A percentile compares a stretch with the other conserved stretches of the same genome.
Evolutionary conservation across 2,797 vertebrate genomes (phyloP).

Genomic region (Schizothorax lantsangensis): DNA sequence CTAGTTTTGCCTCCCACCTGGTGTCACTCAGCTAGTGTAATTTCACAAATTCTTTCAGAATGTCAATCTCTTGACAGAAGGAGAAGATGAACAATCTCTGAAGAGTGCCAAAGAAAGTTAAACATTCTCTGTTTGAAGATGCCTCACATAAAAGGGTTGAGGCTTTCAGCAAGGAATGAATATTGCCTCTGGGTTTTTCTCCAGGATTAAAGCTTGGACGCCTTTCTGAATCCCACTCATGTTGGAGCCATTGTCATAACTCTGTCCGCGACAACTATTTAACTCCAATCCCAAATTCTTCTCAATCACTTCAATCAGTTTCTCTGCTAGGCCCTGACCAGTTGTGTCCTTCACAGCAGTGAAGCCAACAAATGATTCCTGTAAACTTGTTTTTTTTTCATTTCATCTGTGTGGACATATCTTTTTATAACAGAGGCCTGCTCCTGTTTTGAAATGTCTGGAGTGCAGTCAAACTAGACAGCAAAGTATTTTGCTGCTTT

Average conservation of each 20-base stretch:
- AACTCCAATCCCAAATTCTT: conserved; percentile 33
- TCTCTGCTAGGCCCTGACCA: conserved; percentile 30
- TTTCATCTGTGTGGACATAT: background rate
- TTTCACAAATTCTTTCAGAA: no score
- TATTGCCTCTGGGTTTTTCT: conserved; percentile 22
- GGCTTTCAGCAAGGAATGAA: background rate
- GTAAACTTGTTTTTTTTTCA: background rate
- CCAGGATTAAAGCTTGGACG: conserved; percentile 34
- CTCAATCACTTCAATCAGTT: conserved; percentile 16
- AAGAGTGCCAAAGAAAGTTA: conserved; percentile 44
- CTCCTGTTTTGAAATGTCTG: conserved; percentile 3
- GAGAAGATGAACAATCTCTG: conserved; percentile 49
- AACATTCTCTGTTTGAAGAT: conserved; percentile 33
- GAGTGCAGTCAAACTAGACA: no score
- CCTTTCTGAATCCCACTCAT: conserved; percentile 1
- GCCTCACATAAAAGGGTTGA: conserved; percentile 44
- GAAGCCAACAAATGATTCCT: conserved; percentile 37
- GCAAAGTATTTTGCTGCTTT: no score
- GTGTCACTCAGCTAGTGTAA: conserved; percentile 46
- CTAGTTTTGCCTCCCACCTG: conserved; percentile 49
- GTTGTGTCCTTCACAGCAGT: conserved; percentile 47
- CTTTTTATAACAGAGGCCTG: background rate
- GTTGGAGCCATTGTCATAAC: no score
- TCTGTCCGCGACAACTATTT: no score
- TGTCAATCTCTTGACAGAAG: conserved; percentile 46